These are phyloP conservation scores for Elysia crispata DNA, from an alignment of 2,888 invertebrate species.

Conservation along the genomic window DNA sequence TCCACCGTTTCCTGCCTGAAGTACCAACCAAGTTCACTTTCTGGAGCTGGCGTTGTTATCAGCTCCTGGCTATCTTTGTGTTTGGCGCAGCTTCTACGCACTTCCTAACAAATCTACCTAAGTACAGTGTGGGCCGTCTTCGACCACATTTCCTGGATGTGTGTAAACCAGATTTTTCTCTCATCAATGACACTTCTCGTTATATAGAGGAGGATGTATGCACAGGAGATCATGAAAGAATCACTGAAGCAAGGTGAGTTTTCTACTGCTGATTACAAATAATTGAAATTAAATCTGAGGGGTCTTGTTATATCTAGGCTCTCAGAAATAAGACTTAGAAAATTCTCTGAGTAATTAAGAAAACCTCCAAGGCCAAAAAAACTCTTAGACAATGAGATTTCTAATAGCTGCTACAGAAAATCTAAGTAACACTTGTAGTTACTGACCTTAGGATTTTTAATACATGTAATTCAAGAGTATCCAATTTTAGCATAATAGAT, in stretches of 20 bases:
- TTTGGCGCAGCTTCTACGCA: conserved; percentile 92
- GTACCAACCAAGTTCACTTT: not conserved
- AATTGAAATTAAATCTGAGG: no score
- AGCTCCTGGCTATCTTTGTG: conserved; percentile 80
- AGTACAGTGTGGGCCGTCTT: conserved; percentile 93
- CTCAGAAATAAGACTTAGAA: no score
- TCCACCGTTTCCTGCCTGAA: not conserved
- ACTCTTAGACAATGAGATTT: no score
- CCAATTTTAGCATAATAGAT: no score
- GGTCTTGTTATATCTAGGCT: no score
- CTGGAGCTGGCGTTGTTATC: conserved; percentile 32
- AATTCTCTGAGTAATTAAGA: no score
- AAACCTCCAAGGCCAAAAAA: no score
- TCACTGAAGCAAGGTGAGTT: conserved; percentile 69
- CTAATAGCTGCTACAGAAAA: no score
- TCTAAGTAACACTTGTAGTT: no score
- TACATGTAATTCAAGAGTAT: no score
- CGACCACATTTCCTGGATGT: conserved; percentile 95
- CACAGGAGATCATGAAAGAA: conserved; percentile 54
- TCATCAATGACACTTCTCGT: conserved; percentile 33
- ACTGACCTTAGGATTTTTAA: no score
- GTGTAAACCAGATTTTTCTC: conserved; percentile 83
- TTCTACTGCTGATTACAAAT: no score
- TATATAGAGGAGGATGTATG: conserved; percentile 66
- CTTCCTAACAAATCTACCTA: conserved; percentile 92